These are phyloP conservation scores for Molossus molossus DNA, from an alignment of 2,797 vertebrate species.

Conservation along the genomic window DNA sequence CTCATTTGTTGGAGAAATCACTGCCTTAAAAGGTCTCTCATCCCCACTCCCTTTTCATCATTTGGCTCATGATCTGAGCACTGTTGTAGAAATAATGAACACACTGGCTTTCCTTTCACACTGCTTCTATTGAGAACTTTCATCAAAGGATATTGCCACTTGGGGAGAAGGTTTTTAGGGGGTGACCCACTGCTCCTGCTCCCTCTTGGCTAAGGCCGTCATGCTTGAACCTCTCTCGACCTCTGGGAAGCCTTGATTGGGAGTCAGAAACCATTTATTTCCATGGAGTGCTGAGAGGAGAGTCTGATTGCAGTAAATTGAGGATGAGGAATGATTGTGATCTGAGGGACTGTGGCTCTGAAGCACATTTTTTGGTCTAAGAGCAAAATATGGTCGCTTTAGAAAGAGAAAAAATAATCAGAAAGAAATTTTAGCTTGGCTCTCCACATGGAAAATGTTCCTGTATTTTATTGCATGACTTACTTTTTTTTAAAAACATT, in stretches of 20 bases:
- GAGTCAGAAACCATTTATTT: slow-evolving; percentile 52
- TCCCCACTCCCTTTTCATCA: background rate
- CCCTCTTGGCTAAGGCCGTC: background rate
- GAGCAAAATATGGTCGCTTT: slow-evolving; percentile 42
- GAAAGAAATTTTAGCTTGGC: slow-evolving; percentile 52
- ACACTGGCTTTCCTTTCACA: background rate
- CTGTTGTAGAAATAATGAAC: background rate
- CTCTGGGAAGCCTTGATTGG: background rate
- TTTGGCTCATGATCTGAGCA: background rate
- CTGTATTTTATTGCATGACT: background rate
- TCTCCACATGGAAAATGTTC: slow-evolving; percentile 67
- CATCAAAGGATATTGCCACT: background rate
- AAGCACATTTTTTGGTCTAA: slow-evolving; percentile 57
- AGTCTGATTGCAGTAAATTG: slow-evolving; percentile 37
- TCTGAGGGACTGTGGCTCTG: slow-evolving; percentile 17
- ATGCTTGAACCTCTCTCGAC: background rate
- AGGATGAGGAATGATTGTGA: slow-evolving; percentile 61
- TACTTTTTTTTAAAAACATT: background rate
- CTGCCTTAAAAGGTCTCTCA: background rate
- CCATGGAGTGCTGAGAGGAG: background rate
- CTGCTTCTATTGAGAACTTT: background rate
- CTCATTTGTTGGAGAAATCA: background rate
- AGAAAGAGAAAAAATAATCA: slow-evolving; percentile 37
- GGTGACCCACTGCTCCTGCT: background rate
- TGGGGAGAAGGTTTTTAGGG: background rate